Evolutionary conservation across 2,113 vertebrate species (phyloP).

Genomic region (Epinephelus cyanopodus): DNA sequence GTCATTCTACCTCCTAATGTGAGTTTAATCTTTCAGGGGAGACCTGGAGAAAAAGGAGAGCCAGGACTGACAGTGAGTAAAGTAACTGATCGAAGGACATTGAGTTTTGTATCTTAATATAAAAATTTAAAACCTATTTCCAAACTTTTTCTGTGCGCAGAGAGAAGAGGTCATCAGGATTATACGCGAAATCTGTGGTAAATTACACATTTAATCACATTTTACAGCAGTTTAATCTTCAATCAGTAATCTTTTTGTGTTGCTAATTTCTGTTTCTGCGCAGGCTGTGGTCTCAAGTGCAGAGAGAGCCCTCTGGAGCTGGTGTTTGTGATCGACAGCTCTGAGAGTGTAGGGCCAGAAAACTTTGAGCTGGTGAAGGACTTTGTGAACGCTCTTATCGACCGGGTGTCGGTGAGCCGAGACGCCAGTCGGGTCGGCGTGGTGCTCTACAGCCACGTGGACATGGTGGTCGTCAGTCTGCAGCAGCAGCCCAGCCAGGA

Average conservation of each 20-base stretch:
- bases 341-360: conserved; percentile 89
- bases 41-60: conserved; percentile 86
- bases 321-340: conserved; percentile 93
- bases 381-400: conserved; percentile 87
- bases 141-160: conserved; percentile 71
- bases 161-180: conserved; percentile 90
- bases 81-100: not conserved
- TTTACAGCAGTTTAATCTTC: not conserved
- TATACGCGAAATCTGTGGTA: conserved; percentile 91
- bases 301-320: conserved; percentile 87
- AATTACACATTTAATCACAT: conserved; percentile 50
- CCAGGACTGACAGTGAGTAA: conserved; percentile 88
- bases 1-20: not conserved
- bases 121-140: not conserved
- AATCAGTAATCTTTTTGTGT: not conserved
- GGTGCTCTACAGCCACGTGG: conserved; percentile 89
- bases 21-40: conserved; percentile 79
- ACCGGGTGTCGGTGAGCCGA: conserved; percentile 74
- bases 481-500: conserved; percentile 80
- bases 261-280: conserved; percentile 21
- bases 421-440: conserved; percentile 83
- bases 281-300: conserved; percentile 90
- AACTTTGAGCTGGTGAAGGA: conserved; percentile 90
- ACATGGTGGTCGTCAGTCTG: conserved; percentile 83
- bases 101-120: not conserved